These are phyloP conservation scores for Ceratotherium simum DNA, from an alignment of 2,113 vertebrate species.

Conservation along the genomic window DNA sequence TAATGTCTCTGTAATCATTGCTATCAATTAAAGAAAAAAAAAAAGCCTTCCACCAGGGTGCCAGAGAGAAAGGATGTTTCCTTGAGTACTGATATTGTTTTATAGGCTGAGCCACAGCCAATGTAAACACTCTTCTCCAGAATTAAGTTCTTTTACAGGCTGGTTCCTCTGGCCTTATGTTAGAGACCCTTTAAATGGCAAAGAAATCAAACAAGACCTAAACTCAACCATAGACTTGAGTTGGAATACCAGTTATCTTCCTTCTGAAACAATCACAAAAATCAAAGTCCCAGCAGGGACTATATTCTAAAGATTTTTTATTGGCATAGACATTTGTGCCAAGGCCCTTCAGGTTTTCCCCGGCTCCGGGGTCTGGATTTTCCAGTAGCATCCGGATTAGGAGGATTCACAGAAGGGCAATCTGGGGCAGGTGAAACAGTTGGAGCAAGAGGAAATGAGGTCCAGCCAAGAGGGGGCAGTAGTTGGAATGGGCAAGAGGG, in stretches of 20 bases:
- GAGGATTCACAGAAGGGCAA: neutral
- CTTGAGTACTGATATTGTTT: neutral
- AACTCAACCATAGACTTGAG: neutral
- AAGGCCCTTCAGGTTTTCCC: neutral
- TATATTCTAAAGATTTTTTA: neutral
- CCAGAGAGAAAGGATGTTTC: neutral
- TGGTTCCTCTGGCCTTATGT: neutral
- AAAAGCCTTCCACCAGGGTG: neutral
- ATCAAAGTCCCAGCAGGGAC: neutral
- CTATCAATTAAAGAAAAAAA: neutral
- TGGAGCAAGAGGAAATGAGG: neutral
- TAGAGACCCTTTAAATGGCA: neutral
- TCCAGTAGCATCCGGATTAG: neutral
- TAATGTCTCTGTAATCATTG: neutral
- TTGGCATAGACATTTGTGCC: neutral
- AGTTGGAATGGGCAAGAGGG: neutral
- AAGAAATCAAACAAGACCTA: neutral
- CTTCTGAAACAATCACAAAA: constrained; percentile 35
- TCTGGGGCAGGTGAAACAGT: neutral
- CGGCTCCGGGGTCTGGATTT: neutral
- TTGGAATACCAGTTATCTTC: neutral
- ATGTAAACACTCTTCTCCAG: neutral
- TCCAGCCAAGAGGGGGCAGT: neutral
- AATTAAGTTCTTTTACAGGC: neutral
- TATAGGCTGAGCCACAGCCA: neutral